Conservation (phyloP, 1,140 invertebrate species). For the Nasonia longicornis region DNA sequence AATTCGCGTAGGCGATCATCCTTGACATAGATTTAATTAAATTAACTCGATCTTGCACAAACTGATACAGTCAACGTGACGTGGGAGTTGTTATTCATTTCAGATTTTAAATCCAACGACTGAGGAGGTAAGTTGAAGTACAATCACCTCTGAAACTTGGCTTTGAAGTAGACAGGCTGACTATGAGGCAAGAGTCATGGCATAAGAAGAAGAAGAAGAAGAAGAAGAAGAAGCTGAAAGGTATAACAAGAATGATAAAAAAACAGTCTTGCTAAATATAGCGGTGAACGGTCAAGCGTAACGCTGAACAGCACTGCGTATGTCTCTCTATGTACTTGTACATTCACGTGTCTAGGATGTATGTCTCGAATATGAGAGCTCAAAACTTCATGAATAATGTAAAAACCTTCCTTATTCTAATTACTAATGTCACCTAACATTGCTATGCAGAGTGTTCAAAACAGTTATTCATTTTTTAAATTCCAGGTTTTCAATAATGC, state of each 20-base stretch:
- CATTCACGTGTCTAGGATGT: slow-evolving; percentile 20
- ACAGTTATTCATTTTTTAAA: neutral
- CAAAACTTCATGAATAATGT: slow-evolving; percentile 53
- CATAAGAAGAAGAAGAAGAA: slow-evolving; percentile 10
- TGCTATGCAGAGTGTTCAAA: neutral
- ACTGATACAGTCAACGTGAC: neutral
- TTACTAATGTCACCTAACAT: neutral
- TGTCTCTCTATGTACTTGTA: slow-evolving; percentile 44
- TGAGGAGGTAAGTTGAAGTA: slow-evolving; percentile 6
- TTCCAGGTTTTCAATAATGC: neutral
- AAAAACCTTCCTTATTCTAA: slow-evolving; percentile 45
- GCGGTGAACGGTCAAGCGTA: slow-evolving; percentile 58
- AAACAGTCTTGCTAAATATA: slow-evolving; percentile 62
- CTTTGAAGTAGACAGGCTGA: slow-evolving; percentile 10
- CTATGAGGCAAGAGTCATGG: slow-evolving; percentile 23
- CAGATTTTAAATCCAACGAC: neutral
- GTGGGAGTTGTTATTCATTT: neutral
- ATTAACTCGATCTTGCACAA: slow-evolving; percentile 15
- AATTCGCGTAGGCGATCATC: neutral
- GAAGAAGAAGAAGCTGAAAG: slow-evolving; percentile 40
- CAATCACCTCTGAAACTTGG: slow-evolving; percentile 23
- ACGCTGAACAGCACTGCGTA: slow-evolving; percentile 50
- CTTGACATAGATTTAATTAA: slow-evolving; percentile 27
- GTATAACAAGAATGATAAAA: slow-evolving; percentile 51
- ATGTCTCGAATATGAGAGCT: slow-evolving; percentile 42